phyloP scores from a whole-genome alignment of 2,797 vertebrate species.

The Phrynocephalus guinanensis region DNA sequence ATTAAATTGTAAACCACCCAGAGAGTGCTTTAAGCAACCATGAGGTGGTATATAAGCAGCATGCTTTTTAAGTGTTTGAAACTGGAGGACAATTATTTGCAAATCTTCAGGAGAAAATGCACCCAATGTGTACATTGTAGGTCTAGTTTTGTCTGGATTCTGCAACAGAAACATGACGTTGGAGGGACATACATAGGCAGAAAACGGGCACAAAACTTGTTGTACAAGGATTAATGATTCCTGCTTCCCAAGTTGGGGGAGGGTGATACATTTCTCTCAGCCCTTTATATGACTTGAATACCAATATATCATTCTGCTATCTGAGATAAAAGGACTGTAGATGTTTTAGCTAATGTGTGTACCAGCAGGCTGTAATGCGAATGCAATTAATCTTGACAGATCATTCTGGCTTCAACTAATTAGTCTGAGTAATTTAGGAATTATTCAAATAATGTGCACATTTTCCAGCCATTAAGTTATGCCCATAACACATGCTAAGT shows the following conservation, averaged over 20 bases:
- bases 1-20: too few relatives aligned
- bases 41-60: too few relatives aligned
- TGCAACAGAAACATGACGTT: too few relatives aligned
- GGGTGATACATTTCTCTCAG: background rate
- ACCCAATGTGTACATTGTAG: too few relatives aligned
- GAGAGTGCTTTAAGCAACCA: too few relatives aligned
- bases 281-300: background rate
- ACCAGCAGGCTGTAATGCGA: conserved; percentile 10
- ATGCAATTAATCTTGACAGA: conserved; percentile 39
- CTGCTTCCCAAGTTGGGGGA: background rate
- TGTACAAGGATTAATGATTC: background rate
- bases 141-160: too few relatives aligned
- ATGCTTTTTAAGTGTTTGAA: too few relatives aligned
- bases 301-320: background rate
- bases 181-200: too few relatives aligned
- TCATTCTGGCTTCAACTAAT: conserved; percentile 42
- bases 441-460: conserved; percentile 18
- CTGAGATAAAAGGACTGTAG: conserved; percentile 9
- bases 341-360: conserved; percentile 11
- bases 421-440: conserved; percentile 19
- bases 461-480: conserved; percentile 16
- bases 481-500: conserved; percentile 5
- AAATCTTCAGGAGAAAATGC: too few relatives aligned
- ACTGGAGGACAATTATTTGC: too few relatives aligned
- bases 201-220: too few relatives aligned